These are phyloP conservation scores for Corynorhinus townsendii DNA, from an alignment of 2,113 vertebrate genomes.

Conservation along the genomic window DNA sequence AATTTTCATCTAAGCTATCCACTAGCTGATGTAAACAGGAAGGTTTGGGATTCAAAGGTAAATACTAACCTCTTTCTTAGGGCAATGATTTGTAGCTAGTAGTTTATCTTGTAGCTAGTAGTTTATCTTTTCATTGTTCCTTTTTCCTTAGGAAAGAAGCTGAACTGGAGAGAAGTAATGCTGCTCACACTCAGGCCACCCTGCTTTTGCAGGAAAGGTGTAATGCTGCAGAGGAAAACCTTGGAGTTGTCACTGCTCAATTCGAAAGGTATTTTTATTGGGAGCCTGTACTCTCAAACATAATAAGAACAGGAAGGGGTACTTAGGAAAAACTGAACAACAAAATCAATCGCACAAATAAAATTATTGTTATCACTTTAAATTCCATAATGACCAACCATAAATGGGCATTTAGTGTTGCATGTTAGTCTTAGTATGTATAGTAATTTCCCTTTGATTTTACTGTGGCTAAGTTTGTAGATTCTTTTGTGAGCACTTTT, in stretches of 20 bases:
- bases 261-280: constrained; percentile 84
- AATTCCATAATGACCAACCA: background rate
- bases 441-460: background rate
- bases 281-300: background rate
- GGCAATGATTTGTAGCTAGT: background rate
- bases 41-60: background rate
- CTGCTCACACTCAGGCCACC: constrained; percentile 71
- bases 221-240: constrained; percentile 67
- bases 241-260: constrained; percentile 79
- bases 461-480: background rate
- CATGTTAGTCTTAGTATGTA: background rate
- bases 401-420: background rate
- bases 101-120: background rate
- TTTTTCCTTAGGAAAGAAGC: constrained; percentile 78
- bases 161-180: constrained; percentile 77
- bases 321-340: background rate
- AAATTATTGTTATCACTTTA: background rate
- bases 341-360: background rate
- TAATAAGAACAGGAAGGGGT: background rate
- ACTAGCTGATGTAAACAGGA: background rate
- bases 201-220: constrained; percentile 80
- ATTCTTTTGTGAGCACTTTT: background rate
- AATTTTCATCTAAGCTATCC: background rate
- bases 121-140: background rate
- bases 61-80: background rate